phyloP scores from a whole-genome alignment of 2,797 vertebrate genomes.

The Margarornis squamiger region DNA sequence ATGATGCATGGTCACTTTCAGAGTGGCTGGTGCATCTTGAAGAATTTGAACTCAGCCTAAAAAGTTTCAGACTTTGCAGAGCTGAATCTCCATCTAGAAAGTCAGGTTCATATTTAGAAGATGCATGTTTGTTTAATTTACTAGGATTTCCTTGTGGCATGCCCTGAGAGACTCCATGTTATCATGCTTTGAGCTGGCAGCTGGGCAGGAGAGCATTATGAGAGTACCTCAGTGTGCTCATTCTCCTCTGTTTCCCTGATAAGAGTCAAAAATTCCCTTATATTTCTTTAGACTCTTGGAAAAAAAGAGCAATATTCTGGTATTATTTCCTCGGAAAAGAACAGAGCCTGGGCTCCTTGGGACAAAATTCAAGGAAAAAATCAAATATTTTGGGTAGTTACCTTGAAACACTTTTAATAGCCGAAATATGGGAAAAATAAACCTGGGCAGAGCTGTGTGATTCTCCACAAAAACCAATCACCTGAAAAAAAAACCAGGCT shows the following conservation, averaged over 20 bases:
- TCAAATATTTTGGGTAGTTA: not conserved
- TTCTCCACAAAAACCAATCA: not conserved
- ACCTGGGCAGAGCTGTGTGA: not conserved
- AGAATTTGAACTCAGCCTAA: not conserved
- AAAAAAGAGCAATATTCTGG: not conserved
- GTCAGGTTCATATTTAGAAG: not conserved
- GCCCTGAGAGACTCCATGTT: not conserved
- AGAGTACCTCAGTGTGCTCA: not conserved
- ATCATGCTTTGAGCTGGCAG: not conserved
- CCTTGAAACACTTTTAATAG: not conserved
- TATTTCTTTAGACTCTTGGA: not conserved
- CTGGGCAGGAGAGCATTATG: not conserved
- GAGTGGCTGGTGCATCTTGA: not conserved
- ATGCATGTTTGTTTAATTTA: not conserved
- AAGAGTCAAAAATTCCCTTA: not conserved
- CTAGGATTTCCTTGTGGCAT: not conserved
- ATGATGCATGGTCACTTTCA: not conserved
- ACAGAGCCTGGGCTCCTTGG: not conserved
- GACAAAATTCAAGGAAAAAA: not conserved
- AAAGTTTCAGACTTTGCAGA: not conserved
- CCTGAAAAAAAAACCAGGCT: not conserved
- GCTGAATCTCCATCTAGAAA: not conserved
- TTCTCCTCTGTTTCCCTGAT: not conserved
- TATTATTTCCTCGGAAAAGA: not conserved
- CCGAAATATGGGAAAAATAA: not conserved